Conservation (phyloP, 2,888 invertebrate genomes). For the Pardosa pseudoannulata region DNA sequence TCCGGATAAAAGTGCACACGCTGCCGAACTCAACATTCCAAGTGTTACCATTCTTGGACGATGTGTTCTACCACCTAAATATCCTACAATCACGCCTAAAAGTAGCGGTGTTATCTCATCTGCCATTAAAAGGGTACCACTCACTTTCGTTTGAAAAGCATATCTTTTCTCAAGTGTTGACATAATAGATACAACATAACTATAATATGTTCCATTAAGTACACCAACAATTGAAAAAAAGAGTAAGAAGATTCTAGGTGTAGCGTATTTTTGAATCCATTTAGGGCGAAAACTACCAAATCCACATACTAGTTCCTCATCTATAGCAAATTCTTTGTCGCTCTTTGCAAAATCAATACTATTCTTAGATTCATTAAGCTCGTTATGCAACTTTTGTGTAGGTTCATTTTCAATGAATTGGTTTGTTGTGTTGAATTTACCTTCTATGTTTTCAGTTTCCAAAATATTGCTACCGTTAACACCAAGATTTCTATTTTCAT, state of each 20-base stretch:
- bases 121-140: conserved; percentile 69
- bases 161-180: conserved; percentile 72
- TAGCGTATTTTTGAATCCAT: conserved; percentile 72
- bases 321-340: neutral
- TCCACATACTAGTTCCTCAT: conserved; percentile 63
- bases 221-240: conserved; percentile 63
- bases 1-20: conserved; percentile 57
- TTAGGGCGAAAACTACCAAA: conserved; percentile 70
- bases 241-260: conserved; percentile 64
- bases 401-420: neutral
- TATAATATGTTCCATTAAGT: conserved; percentile 71
- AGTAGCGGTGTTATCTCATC: conserved; percentile 65
- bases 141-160: conserved; percentile 69
- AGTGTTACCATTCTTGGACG: conserved; percentile 56
- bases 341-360: neutral
- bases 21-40: conserved; percentile 51
- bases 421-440: neutral
- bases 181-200: conserved; percentile 60
- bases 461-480: neutral
- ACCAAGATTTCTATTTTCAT: no score
- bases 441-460: neutral
- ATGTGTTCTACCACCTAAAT: conserved; percentile 63
- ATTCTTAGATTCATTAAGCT: neutral
- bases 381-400: neutral
- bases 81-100: conserved; percentile 65